Evolutionary conservation across 2,888 invertebrate species (phyloP).

Genomic region (Ectemnius lituratus): DNA sequence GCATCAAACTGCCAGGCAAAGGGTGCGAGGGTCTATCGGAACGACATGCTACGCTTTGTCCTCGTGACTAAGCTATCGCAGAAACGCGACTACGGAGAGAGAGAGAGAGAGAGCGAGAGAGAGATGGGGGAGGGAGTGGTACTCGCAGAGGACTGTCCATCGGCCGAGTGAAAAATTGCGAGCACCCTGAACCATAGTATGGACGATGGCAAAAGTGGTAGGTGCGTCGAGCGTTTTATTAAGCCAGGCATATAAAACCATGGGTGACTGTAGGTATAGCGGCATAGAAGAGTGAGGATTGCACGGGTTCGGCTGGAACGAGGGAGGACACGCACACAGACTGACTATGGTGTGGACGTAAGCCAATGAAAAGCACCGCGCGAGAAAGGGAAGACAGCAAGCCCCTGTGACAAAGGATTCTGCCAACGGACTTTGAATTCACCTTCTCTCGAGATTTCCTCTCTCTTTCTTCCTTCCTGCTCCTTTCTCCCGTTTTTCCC

Average conservation of each 20-base stretch:
- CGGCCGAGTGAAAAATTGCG: constrained; percentile 6
- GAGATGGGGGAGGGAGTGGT: background rate
- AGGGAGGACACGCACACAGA: constrained; percentile 7
- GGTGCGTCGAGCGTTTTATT: constrained; percentile 52
- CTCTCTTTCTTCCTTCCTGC: constrained; percentile 3
- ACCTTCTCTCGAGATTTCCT: constrained; percentile 18
- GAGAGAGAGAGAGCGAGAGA: no score
- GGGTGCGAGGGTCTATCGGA: no score
- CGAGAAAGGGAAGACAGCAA: constrained; percentile 44
- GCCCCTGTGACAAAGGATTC: constrained; percentile 58
- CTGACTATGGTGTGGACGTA: constrained; percentile 22
- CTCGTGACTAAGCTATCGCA: background rate
- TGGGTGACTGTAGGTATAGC: constrained; percentile 13
- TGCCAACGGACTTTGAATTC: constrained; percentile 53
- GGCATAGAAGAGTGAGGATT: background rate
- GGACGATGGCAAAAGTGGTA: constrained; percentile 27
- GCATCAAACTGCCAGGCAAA: no score
- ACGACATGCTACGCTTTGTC: no score
- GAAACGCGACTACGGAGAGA: background rate
- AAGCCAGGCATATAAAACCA: constrained; percentile 55
- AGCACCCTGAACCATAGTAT: background rate
- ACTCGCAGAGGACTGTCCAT: background rate
- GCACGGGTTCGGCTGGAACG: background rate
- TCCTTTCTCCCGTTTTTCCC: constrained; percentile 21
- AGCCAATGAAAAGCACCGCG: constrained; percentile 32